Conservation (phyloP, 2,113 vertebrate species). For the Alethe castanea region DNA sequence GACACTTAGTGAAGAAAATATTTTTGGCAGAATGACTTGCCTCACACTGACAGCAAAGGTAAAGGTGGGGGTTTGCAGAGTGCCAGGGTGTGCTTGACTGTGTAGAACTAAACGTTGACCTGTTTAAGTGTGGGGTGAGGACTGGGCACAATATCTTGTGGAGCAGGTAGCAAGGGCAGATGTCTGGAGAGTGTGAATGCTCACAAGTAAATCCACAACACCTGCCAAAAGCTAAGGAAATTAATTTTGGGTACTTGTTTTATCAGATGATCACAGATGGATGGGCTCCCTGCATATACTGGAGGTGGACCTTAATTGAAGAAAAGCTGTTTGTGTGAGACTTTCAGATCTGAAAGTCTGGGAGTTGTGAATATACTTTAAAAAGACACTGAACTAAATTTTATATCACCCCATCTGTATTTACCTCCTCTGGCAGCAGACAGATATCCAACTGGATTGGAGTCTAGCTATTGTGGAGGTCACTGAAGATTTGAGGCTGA, state of each 20-base stretch:
- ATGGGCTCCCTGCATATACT: not conserved
- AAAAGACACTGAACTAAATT: not conserved
- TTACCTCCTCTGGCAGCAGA: not conserved
- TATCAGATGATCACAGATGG: constrained; percentile 25
- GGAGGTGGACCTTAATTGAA: not conserved
- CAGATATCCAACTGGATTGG: not conserved
- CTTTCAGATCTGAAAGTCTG: not conserved
- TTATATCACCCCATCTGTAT: not conserved
- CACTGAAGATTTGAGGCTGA: not conserved
- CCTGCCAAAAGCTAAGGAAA: constrained; percentile 16
- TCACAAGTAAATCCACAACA: constrained; percentile 15
- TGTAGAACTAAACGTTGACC: not conserved
- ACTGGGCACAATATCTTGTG: not conserved
- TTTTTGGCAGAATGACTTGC: not conserved
- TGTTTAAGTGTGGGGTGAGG: not conserved
- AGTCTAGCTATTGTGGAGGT: not conserved
- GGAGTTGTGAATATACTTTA: not conserved
- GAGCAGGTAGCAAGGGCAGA: constrained; percentile 27
- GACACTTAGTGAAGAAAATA: constrained; percentile 9
- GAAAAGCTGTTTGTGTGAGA: not conserved
- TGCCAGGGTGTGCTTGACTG: not conserved
- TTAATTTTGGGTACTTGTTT: constrained; percentile 39
- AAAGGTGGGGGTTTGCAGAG: not conserved
- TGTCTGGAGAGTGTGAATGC: constrained; percentile 6
- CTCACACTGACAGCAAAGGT: not conserved